These are phyloP conservation scores for Mionectes macconnelli DNA, from an alignment of 2,113 vertebrate genomes.

Conservation along the genomic window DNA sequence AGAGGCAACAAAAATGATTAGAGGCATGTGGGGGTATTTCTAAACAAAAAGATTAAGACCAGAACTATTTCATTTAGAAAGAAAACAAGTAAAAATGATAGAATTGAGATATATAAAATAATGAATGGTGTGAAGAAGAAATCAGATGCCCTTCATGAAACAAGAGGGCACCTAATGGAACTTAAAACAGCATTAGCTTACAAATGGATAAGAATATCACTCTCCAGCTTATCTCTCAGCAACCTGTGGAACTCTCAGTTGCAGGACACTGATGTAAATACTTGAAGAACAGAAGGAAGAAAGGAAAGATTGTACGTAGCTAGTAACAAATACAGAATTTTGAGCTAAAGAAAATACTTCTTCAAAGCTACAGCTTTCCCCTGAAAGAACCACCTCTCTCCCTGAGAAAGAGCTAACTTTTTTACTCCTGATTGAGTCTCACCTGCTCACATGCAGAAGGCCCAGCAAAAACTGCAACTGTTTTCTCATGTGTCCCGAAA, in stretches of 20 bases:
- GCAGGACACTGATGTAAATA: neutral
- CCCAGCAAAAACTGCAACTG: neutral
- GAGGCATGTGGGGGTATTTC: constrained; percentile 48
- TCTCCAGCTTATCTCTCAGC: neutral
- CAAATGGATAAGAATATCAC: neutral
- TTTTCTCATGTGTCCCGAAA: neutral
- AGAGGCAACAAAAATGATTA: constrained; percentile 62
- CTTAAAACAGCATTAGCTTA: constrained; percentile 9
- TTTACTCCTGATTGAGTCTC: neutral
- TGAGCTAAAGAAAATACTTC: neutral
- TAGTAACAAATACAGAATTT: neutral
- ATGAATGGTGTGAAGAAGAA: constrained; percentile 46
- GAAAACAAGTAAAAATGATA: constrained; percentile 43
- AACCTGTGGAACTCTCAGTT: constrained; percentile 5
- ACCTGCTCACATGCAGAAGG: neutral
- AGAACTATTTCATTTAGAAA: constrained; percentile 63
- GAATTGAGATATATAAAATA: constrained; percentile 42
- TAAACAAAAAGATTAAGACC: constrained; percentile 63
- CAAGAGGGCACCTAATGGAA: constrained; percentile 19
- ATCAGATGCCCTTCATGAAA: constrained; percentile 62
- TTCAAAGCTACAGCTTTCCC: neutral
- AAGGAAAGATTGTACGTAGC: neutral
- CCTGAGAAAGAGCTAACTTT: neutral
- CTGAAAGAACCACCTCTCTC: neutral
- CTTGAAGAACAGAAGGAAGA: neutral